A percentile compares a stretch with the other conserved stretches of the same genome.
Evolutionary conservation across 2,888 invertebrate species (phyloP).

Genomic region (Horisme vitalbata): DNA sequence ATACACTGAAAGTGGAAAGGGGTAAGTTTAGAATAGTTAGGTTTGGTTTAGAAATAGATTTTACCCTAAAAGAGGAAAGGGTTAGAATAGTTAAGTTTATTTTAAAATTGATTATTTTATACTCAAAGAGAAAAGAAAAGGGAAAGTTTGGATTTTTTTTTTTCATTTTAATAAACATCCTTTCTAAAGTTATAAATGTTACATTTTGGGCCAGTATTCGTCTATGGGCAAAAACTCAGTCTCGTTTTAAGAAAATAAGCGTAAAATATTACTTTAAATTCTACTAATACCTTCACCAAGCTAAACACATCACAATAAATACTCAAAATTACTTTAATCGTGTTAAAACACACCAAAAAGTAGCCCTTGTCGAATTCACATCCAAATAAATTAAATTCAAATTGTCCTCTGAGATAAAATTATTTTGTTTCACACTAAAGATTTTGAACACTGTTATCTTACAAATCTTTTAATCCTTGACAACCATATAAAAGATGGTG

Average conservation of each 20-base stretch:
- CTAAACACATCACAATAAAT: constrained; percentile 26
- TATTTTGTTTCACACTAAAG: constrained; percentile 32
- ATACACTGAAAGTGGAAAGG: too few species aligned
- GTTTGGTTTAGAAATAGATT: too few species aligned
- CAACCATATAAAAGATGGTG: constrained; percentile 53
- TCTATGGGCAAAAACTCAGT: too few species aligned
- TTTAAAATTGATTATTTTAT: too few species aligned
- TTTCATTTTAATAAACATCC: too few species aligned
- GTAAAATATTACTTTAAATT: background rate
- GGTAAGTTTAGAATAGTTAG: too few species aligned
- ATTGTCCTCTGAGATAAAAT: constrained; percentile 25
- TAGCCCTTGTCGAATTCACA: constrained; percentile 41
- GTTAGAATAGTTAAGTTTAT: too few species aligned
- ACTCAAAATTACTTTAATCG: constrained; percentile 36
- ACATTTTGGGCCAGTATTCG: too few species aligned
- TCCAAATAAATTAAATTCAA: constrained; percentile 41
- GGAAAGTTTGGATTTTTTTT: too few species aligned
- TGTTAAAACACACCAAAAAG: constrained; percentile 37
- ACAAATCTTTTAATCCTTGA: constrained; percentile 51
- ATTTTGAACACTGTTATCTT: constrained; percentile 36
- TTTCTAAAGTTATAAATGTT: too few species aligned
- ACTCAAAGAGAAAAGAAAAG: too few species aligned
- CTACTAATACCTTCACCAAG: constrained; percentile 5
- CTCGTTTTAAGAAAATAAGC: background rate
- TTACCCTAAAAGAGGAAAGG: too few species aligned